These are phyloP conservation scores for Callyntrura sp. DNA, from an alignment of 2,888 invertebrate genomes.

Conservation along the genomic window DNA sequence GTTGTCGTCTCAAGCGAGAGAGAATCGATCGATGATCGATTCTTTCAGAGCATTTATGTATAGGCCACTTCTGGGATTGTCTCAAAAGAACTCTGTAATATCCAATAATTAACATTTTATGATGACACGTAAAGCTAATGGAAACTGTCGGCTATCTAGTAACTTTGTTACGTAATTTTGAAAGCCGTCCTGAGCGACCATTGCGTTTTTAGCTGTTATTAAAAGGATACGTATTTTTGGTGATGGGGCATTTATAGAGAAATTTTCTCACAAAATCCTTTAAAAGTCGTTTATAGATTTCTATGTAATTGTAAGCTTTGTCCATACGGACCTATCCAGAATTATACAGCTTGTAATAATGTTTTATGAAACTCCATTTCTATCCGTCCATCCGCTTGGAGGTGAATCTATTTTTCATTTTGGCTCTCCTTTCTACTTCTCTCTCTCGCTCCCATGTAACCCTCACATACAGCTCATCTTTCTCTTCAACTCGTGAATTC, in stretches of 20 bases:
- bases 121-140: constrained; percentile 52
- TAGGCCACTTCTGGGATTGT: not conserved
- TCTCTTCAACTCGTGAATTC: constrained; percentile 63
- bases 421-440: constrained; percentile 11
- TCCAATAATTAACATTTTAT: constrained; percentile 63
- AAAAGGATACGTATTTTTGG: not conserved
- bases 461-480: constrained; percentile 55
- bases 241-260: not conserved
- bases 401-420: constrained; percentile 68
- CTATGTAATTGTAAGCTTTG: not conserved
- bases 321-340: not conserved
- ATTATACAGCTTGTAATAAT: constrained; percentile 20
- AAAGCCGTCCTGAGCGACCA: not conserved
- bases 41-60: not conserved
- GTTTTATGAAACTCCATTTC: constrained; percentile 13
- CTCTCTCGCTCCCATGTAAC: not conserved
- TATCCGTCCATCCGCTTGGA: not conserved
- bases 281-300: not conserved
- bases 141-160: constrained; percentile 13
- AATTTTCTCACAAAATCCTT: constrained; percentile 25
- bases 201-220: not conserved
- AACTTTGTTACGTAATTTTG: constrained; percentile 6
- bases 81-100: constrained; percentile 4
- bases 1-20: not conserved
- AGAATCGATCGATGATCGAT: not conserved